Base-by-base conservation (phyloP, 2,797 vertebrate species). In the Chelon auratus region DNA sequence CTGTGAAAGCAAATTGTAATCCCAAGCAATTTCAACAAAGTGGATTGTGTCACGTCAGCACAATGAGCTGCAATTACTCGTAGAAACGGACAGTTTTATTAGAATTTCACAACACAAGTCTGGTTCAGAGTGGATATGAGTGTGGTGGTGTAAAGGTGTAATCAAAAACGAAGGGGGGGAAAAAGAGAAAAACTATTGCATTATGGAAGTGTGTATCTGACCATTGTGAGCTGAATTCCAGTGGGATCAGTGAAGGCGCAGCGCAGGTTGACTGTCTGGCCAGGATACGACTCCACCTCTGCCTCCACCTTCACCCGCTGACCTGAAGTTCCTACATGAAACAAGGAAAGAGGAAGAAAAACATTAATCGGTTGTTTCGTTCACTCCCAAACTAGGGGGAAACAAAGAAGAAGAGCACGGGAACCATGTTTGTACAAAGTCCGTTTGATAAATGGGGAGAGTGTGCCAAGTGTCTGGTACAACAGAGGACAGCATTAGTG, bases 251-350 rank as follows among this genome's bases (percentile, higher is more conserved):
- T 61, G 42, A 97, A 95, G 50, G 85, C 81, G 84, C 96, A 98
- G 0, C 93, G 95, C 55, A 98, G 82, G 69, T 80, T 89, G 71
- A 96, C 94, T 0, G 89, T 87, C 76, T 94, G 88, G 17, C 96
- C 96, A 1, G 95, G 93, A 75, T 82, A 93, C 0, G 95, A 96
- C 2, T 53, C 83, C 37, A 97, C 91, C 77, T 96, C 95, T 0
- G 93, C 78, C 1, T 88, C 92, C 24, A 96, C 96, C 58, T 89
- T 94, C 74, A 96, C 94, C 33, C 86, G 89, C 86, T 96, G 95
- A 73, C 93, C 92, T 13, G 82, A 75, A 12, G 62, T 67, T n/a
- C 86, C 94, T 95, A 36, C 30, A 67, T 37, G 20, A 72, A 66
- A 70, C 18, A 69, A 45, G 77, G 50, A 53, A 11, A 55, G 2